These are phyloP conservation scores for Motacilla alba DNA, from an alignment of 2,113 vertebrate species.

Conservation along the genomic window DNA sequence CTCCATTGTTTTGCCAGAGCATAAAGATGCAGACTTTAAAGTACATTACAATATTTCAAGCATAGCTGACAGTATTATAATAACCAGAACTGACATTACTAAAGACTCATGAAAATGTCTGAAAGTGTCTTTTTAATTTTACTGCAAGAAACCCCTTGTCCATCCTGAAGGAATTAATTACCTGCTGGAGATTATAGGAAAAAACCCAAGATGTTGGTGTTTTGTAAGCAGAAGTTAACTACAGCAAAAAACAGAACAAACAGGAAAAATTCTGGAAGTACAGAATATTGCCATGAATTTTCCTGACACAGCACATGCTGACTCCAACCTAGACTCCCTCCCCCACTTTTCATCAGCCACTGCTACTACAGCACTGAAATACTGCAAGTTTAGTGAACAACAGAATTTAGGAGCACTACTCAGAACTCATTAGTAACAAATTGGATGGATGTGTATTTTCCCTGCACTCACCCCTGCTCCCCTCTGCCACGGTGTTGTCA, in stretches of 20 bases:
- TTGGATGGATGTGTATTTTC: accelerated
- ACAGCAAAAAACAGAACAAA: background rate
- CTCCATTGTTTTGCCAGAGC: background rate
- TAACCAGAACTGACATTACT: background rate
- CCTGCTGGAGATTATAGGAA: background rate
- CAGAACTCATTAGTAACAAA: background rate
- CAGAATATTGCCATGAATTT: background rate
- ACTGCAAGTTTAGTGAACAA: background rate
- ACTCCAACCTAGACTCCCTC: background rate
- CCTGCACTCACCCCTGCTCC: conserved; percentile 54
- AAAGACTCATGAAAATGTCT: background rate
- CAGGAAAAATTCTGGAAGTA: background rate
- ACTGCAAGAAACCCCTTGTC: background rate
- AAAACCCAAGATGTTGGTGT: background rate
- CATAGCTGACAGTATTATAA: background rate
- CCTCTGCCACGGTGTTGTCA: background rate
- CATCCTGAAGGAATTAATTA: background rate
- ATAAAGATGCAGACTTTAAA: background rate
- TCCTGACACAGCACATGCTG: background rate
- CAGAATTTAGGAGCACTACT: background rate
- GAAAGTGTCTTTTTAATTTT: background rate
- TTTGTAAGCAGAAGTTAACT: background rate
- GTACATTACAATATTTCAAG: background rate
- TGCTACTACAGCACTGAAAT: background rate
- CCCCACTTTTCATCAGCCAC: background rate